phyloP scores from a whole-genome alignment of 2,113 vertebrate genomes.

The Dromas ardeola region DNA sequence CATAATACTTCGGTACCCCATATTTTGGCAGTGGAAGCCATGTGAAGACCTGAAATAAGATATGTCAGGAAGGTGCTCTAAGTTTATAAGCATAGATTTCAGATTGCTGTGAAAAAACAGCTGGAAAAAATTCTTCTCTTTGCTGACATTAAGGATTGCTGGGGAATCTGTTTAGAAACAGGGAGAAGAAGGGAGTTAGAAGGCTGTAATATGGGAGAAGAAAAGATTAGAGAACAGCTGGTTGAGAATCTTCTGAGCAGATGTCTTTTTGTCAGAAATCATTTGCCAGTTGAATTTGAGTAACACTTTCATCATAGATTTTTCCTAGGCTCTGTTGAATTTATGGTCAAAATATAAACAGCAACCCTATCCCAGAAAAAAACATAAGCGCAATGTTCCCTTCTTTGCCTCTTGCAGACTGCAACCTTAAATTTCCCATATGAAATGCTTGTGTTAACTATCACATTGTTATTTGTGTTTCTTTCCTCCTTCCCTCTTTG shows the following conservation, averaged over 20 bases:
- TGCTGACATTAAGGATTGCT: neutral
- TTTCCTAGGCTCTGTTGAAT: neutral
- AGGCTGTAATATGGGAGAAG: neutral
- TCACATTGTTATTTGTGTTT: neutral
- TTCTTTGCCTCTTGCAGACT: neutral
- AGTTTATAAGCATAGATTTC: neutral
- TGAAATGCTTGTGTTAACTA: neutral
- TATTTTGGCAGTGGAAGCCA: neutral
- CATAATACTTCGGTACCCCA: rapidly evolving
- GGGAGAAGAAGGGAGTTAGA: neutral
- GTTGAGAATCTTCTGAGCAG: neutral
- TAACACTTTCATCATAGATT: neutral
- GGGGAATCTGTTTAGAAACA: neutral
- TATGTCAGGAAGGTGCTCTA: neutral
- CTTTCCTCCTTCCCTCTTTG: neutral
- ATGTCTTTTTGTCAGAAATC: neutral
- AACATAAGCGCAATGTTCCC: rapidly evolving
- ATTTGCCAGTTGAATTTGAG: neutral
- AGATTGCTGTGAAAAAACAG: neutral
- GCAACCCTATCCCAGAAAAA: neutral
- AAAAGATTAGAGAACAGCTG: neutral
- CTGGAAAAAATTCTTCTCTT: neutral
- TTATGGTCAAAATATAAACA: neutral
- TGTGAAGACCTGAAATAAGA: neutral
- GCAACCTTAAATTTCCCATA: neutral